Percentiles rank a stretch among this genome's conserved stretches.
Evolutionary conservation across 2,113 vertebrate species (phyloP).

Genomic region (Phrynocephalus versicolor): DNA sequence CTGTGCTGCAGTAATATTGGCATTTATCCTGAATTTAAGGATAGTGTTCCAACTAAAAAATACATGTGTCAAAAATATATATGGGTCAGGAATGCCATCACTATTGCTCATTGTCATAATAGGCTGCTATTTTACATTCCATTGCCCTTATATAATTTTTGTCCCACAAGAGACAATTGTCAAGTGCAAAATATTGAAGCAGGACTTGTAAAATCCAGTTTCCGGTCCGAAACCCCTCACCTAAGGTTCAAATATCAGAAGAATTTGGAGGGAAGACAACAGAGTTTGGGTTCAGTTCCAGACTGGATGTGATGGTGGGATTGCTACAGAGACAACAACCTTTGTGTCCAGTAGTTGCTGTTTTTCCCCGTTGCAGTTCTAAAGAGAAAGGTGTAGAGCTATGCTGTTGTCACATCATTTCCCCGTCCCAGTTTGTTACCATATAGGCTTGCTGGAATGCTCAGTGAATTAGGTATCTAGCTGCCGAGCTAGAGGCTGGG

Average conservation of each 20-base stretch:
- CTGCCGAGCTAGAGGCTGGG: too few relatives aligned
- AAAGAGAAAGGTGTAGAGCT: background rate
- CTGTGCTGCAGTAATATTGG: too few relatives aligned
- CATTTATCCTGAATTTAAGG: too few relatives aligned
- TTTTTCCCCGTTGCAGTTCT: background rate
- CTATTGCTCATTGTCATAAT: too few relatives aligned
- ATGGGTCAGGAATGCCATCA: background rate
- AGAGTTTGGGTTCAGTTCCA: background rate
- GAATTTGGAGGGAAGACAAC: background rate
- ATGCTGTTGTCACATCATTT: background rate
- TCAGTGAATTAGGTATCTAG: too few relatives aligned
- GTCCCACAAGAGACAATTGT: background rate
- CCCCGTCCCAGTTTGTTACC: background rate
- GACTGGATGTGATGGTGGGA: background rate
- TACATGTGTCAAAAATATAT: too few relatives aligned
- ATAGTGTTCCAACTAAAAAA: too few relatives aligned
- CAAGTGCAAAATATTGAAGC: background rate
- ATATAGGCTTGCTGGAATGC: too few relatives aligned
- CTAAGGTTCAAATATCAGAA: background rate
- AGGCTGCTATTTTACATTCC: background rate
- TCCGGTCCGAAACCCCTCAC: too few relatives aligned
- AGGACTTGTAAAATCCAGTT: background rate
- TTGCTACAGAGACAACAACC: background rate
- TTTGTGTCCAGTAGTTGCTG: background rate
- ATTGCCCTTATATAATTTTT: background rate